phyloP scores from a whole-genome alignment of 1,140 invertebrate species.

The Achatina immaculata region DNA sequence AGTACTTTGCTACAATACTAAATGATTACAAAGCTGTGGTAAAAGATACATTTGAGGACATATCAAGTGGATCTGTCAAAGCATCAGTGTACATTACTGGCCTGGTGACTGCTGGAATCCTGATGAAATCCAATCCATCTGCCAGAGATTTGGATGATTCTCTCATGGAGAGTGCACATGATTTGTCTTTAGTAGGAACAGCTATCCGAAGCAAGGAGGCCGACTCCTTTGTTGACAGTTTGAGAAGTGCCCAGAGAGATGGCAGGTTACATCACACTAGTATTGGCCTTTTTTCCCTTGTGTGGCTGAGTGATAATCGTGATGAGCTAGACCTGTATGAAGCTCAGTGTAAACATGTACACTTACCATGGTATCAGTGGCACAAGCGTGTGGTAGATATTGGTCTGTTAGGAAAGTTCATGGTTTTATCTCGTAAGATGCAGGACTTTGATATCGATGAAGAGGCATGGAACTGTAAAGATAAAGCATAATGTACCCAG shows the following conservation, averaged over 20 bases:
- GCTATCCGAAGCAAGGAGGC: slow-evolving; percentile 78
- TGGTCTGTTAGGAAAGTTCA: slow-evolving; percentile 83
- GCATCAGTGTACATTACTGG: slow-evolving; percentile 56
- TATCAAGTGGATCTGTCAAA: slow-evolving; percentile 65
- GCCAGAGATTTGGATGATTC: slow-evolving; percentile 77
- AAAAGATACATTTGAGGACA: slow-evolving; percentile 65
- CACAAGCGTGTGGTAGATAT: slow-evolving; percentile 80
- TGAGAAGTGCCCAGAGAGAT: slow-evolving; percentile 79
- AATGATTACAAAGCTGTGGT: slow-evolving; percentile 71
- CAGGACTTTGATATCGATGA: slow-evolving; percentile 83
- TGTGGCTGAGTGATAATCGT: slow-evolving; percentile 82
- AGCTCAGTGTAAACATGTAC: slow-evolving; percentile 80
- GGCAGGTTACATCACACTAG: slow-evolving; percentile 77
- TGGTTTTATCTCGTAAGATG: slow-evolving; percentile 80
- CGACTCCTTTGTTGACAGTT: slow-evolving; percentile 58
- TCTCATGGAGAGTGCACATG: slow-evolving; percentile 75
- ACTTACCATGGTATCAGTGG: slow-evolving; percentile 68
- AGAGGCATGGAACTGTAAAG: slow-evolving; percentile 67
- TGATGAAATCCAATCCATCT: slow-evolving; percentile 76
- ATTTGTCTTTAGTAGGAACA: slow-evolving; percentile 78
- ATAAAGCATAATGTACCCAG: too few species aligned
- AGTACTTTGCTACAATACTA: slow-evolving; percentile 60
- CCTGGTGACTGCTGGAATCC: slow-evolving; percentile 47
- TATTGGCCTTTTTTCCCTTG: slow-evolving; percentile 81
- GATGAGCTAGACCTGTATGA: slow-evolving; percentile 79